phyloP scores from a whole-genome alignment of 2,113 vertebrate species.

The Calyptommatus sinebrachiatus region DNA sequence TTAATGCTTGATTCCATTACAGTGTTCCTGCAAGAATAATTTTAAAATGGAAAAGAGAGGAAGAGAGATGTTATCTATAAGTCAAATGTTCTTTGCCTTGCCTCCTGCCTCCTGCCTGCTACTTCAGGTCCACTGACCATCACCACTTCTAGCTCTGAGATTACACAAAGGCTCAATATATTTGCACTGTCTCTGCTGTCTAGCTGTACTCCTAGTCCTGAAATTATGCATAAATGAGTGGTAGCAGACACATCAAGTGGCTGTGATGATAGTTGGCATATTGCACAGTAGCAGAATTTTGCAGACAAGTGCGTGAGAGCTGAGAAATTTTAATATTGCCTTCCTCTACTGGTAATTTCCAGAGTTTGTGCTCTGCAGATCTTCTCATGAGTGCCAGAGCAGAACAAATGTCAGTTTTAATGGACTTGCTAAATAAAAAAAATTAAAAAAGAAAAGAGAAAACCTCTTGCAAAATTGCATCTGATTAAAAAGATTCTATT shows the following conservation, averaged over 20 bases:
- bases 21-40: too few relatives aligned
- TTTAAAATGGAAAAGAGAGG: too few relatives aligned
- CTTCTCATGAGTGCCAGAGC: conserved; percentile 74
- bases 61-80: too few relatives aligned
- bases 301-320: conserved; percentile 58
- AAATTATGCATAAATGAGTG: conserved; percentile 19
- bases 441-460: conserved; percentile 62
- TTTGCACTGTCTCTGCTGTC: conserved; percentile 16
- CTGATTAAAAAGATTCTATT: conserved; percentile 76
- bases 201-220: conserved; percentile 39
- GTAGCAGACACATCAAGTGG: conserved; percentile 27
- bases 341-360: conserved; percentile 74
- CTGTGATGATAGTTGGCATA: conserved; percentile 56
- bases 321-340: conserved; percentile 74
- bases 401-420: conserved; percentile 81
- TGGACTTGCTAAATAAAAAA: conserved; percentile 82
- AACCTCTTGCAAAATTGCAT: conserved; percentile 73
- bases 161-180: not conserved
- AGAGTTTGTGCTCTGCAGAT: conserved; percentile 76
- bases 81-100: too few relatives aligned
- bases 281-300: conserved; percentile 54
- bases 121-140: too few relatives aligned
- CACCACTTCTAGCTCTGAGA: not conserved
- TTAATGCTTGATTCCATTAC: too few relatives aligned
- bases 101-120: too few relatives aligned